Conservation (phyloP, 2,113 vertebrate species). For the Gadus macrocephalus region DNA sequence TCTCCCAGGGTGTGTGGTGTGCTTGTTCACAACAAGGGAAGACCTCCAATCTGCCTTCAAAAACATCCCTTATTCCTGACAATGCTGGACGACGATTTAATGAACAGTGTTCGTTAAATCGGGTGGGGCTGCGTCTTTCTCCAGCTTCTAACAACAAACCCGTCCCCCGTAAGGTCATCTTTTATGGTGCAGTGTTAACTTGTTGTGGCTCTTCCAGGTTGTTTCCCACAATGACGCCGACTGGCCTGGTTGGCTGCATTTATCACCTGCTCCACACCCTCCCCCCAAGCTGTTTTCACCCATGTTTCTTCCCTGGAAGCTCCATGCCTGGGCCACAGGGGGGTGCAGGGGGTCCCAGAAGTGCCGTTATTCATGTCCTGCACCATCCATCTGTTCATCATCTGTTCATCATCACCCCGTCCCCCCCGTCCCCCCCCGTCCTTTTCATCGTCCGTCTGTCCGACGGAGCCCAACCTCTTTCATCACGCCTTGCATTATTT, state of each 20-base stretch:
- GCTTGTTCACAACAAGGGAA: no score
- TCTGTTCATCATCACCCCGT: background rate
- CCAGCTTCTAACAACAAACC: no score
- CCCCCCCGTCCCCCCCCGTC: background rate
- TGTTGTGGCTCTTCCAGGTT: no score
- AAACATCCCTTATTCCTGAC: background rate
- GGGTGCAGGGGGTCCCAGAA: constrained; percentile 9
- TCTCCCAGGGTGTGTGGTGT: background rate
- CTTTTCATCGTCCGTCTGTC: constrained; percentile 16
- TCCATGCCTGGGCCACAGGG: background rate
- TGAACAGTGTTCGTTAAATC: no score
- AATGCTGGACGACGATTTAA: no score
- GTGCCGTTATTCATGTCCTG: constrained; percentile 25
- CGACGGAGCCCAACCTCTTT: constrained; percentile 7
- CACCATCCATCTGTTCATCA: constrained; percentile 7
- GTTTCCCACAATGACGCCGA: no score
- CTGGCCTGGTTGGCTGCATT: constrained; percentile 5
- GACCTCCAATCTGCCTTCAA: background rate
- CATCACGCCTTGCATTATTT: constrained; percentile 18
- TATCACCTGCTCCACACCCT: constrained; percentile 29
- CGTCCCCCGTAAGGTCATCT: no score
- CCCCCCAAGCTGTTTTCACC: constrained; percentile 1
- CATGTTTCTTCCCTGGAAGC: constrained; percentile 30
- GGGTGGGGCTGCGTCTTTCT: constrained; percentile 10
- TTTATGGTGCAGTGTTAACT: no score